These are phyloP conservation scores for Xestia xanthographa DNA, from an alignment of 2,888 invertebrate genomes.

Conservation along the genomic window DNA sequence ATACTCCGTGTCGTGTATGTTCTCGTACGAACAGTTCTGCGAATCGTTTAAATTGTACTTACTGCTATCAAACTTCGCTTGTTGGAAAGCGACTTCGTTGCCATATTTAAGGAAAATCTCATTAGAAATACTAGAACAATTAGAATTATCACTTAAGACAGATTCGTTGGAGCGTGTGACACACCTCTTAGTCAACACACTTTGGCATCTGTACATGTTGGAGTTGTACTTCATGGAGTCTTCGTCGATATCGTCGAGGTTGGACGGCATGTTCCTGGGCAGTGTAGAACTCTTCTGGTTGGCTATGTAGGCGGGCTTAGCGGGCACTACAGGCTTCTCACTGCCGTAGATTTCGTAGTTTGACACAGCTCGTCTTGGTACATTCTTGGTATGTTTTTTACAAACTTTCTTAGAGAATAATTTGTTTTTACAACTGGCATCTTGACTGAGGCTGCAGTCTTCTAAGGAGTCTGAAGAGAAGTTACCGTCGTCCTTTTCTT, in stretches of 20 bases:
- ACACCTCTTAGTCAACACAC: conserved; percentile 89
- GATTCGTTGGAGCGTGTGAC: conserved; percentile 91
- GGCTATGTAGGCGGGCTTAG: conserved; percentile 80
- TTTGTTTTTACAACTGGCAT: conserved; percentile 88
- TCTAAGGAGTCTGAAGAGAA: conserved; percentile 95
- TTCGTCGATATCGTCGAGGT: conserved; percentile 89
- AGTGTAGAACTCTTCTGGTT: conserved; percentile 87
- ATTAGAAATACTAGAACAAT: conserved; percentile 88
- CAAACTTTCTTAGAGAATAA: conserved; percentile 89
- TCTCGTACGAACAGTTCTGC: conserved; percentile 87
- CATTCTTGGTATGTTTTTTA: conserved; percentile 88
- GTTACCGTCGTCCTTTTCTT: conserved; percentile 91
- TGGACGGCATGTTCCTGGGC: conserved; percentile 89
- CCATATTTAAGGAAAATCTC: conserved; percentile 89
- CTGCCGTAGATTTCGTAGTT: conserved; percentile 93
- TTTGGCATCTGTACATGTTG: conserved; percentile 87
- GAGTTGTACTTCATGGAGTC: conserved; percentile 83
- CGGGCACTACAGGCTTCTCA: conserved; percentile 84
- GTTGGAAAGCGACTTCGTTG: conserved; percentile 88
- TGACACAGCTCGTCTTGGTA: conserved; percentile 93
- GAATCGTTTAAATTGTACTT: conserved; percentile 88
- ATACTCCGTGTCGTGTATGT: conserved; percentile 84
- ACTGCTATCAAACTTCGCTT: conserved; percentile 84
- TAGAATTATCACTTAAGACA: conserved; percentile 88
- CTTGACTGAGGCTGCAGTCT: conserved; percentile 91